Evolutionary conservation across 2,888 invertebrate genomes (phyloP), one percentile per base, ranked within the genome.

Genomic region (Tinea semifulvella): DNA sequence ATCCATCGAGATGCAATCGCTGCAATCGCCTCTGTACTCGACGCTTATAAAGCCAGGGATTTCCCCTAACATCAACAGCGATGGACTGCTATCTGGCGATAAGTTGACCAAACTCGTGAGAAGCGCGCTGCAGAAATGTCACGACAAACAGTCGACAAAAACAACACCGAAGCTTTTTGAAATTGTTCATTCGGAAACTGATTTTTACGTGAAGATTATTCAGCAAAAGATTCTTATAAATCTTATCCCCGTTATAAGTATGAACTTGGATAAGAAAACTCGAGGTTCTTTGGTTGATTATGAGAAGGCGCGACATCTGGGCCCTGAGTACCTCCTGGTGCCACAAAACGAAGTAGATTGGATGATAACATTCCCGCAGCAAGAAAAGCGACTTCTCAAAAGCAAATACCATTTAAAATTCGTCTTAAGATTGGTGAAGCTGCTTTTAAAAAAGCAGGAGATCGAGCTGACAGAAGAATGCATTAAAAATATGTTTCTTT

Each of bases 371-470:
- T 36, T 36, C 16, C 16, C 36, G 2, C 36, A 36, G n/a, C 36
- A 36, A 10, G 36, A 36, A 10, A 36, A 36, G 10, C 16, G 18
- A 3, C 16, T 36, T 2, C 6, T 36, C 7, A 36, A 18, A 18
- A 36, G 36, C 18, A 36, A 18, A 36, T 36, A 36, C n/a, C 6
- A 36, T 10, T 7, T 36, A 18, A 36, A 36, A 18, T 36, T 18
- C 18, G 18, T 18, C 7, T 18, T 36, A 8, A 16, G 36, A 6
- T 7, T 36, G 8, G 2, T 36, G 3, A 36, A 36, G 18, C 2
- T 36, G 18, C 10, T 36, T 16, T 10, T 16, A 7, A 17, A 7
- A 3, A 18, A 5, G 4, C 36, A 36, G 36, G 3, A 10, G 5
- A 18, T 18, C 5, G 14, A 2, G 7, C 36, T 36, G 18, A 36